Percentiles rank a stretch among this genome's conserved stretches.
These are phyloP conservation scores for Apodemia zela DNA, from an alignment of 2,888 invertebrate genomes.

Conservation along the genomic window DNA sequence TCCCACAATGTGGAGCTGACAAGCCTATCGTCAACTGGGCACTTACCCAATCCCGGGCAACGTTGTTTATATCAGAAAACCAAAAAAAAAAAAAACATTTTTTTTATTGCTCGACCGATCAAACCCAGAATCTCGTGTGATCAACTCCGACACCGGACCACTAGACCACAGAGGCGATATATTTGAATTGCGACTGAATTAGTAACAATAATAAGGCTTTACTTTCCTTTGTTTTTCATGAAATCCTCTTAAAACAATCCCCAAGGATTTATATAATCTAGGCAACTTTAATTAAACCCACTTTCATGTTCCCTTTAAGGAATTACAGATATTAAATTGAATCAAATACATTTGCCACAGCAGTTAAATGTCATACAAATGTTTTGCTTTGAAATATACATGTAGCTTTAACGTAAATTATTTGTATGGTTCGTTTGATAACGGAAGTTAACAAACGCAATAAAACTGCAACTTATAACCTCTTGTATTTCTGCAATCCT, in stretches of 20 bases:
- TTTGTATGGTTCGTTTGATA: not conserved
- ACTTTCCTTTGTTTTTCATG: slow-evolving; percentile 10
- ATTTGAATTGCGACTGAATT: too few relatives aligned
- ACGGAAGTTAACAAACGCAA: not conserved
- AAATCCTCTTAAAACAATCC: slow-evolving; percentile 14
- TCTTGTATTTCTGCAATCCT: too few relatives aligned
- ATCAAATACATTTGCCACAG: slow-evolving; percentile 22
- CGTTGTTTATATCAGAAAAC: too few relatives aligned
- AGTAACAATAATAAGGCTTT: not conserved
- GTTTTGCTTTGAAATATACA: slow-evolving; percentile 26
- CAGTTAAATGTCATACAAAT: slow-evolving; percentile 26
- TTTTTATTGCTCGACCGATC: too few relatives aligned
- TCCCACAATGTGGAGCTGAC: too few relatives aligned
- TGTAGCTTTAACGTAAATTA: slow-evolving; percentile 16
- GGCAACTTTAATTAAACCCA: slow-evolving; percentile 24
- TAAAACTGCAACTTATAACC: too few relatives aligned
- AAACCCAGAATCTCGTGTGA: too few relatives aligned
- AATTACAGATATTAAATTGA: slow-evolving; percentile 26
- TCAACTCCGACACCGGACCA: too few relatives aligned
- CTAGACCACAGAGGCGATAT: too few relatives aligned
- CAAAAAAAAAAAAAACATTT: too few relatives aligned
- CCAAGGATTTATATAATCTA: slow-evolving; percentile 8
- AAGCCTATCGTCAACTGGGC: too few relatives aligned
- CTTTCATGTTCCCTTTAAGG: slow-evolving; percentile 16
- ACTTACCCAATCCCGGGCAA: too few relatives aligned